These are phyloP conservation scores for Cyphomyrus plagiostoma DNA, from an alignment of 2,113 vertebrate genomes.

Conservation along the genomic window DNA sequence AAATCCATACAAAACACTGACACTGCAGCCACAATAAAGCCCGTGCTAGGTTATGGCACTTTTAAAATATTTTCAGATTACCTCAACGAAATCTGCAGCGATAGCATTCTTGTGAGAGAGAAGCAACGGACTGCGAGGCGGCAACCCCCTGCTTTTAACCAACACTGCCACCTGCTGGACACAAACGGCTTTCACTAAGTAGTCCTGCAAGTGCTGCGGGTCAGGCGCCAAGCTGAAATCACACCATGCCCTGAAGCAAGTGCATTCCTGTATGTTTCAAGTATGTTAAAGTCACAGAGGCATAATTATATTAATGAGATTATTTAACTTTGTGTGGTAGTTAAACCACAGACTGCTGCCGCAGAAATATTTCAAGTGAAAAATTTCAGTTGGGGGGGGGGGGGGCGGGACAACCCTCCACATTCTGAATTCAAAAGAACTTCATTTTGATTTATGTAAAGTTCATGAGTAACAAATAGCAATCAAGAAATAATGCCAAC, in stretches of 20 bases:
- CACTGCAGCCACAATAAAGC: conserved; percentile 16
- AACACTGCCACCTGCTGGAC: conserved; percentile 66
- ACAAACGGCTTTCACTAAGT: not conserved
- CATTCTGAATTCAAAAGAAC: not conserved
- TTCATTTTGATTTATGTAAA: not conserved
- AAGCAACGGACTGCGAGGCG: conserved; percentile 26
- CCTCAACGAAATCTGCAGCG: conserved; percentile 38
- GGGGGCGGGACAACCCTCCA: not conserved
- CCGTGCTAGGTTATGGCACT: conserved; percentile 42
- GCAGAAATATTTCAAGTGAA: not conserved
- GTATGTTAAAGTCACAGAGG: not conserved
- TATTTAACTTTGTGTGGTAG: not conserved
- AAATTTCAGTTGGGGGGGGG: not conserved
- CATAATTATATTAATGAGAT: conserved; percentile 5
- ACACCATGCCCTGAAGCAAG: not conserved
- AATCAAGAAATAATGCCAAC: not conserved
- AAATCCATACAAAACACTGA: conserved; percentile 2
- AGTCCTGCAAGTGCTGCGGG: not conserved
- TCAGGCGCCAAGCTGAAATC: not conserved
- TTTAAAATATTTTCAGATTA: conserved; percentile 24
- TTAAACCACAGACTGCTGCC: not conserved
- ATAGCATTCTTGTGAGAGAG: conserved; percentile 30
- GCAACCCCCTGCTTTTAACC: conserved; percentile 50
- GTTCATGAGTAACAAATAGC: not conserved
- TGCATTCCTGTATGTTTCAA: not conserved